Evolutionary conservation across 2,888 invertebrate genomes (phyloP).

Genomic region (Argyra leucocephala): DNA sequence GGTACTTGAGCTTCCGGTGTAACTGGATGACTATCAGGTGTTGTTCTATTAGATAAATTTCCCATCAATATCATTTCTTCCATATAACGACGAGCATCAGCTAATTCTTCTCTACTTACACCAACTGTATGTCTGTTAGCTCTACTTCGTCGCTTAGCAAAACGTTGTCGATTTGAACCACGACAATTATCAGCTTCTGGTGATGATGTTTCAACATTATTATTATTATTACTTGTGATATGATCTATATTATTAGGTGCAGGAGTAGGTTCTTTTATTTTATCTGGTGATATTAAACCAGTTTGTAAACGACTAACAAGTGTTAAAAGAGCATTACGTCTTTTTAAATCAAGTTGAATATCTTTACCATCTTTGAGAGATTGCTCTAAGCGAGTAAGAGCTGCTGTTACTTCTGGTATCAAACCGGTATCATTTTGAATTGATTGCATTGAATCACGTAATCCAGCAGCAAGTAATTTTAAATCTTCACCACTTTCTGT

Average conservation of each 20-base stretch:
- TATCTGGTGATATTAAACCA: slow-evolving; percentile 43
- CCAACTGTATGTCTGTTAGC: slow-evolving; percentile 72
- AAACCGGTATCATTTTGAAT: slow-evolving; percentile 49
- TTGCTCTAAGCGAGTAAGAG: slow-evolving; percentile 62
- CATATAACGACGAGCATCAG: slow-evolving; percentile 65
- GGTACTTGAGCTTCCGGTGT: slow-evolving; percentile 31
- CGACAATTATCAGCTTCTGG: slow-evolving; percentile 36
- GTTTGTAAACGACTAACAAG: slow-evolving; percentile 62
- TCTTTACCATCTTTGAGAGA: slow-evolving; percentile 54
- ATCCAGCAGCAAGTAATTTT: slow-evolving; percentile 47
- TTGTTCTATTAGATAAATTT: slow-evolving; percentile 31
- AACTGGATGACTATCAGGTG: slow-evolving; percentile 29
- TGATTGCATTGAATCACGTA: slow-evolving; percentile 47
- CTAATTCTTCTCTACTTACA: slow-evolving; percentile 70
- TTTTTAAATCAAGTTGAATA: slow-evolving; percentile 44
- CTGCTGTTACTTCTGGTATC: slow-evolving; percentile 66
- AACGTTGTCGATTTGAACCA: slow-evolving; percentile 42
- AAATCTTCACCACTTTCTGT: slow-evolving; percentile 63
- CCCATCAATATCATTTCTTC: slow-evolving; percentile 52
- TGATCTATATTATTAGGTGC: slow-evolving; percentile 24
- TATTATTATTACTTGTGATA: slow-evolving; percentile 11
- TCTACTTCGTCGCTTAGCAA: slow-evolving; percentile 51
- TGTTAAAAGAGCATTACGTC: slow-evolving; percentile 53
- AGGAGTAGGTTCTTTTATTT: slow-evolving; percentile 29
- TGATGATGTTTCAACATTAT: slow-evolving; percentile 30